Conservation (phyloP, 2,797 vertebrate species). For the Diplodus sargus region DNA sequence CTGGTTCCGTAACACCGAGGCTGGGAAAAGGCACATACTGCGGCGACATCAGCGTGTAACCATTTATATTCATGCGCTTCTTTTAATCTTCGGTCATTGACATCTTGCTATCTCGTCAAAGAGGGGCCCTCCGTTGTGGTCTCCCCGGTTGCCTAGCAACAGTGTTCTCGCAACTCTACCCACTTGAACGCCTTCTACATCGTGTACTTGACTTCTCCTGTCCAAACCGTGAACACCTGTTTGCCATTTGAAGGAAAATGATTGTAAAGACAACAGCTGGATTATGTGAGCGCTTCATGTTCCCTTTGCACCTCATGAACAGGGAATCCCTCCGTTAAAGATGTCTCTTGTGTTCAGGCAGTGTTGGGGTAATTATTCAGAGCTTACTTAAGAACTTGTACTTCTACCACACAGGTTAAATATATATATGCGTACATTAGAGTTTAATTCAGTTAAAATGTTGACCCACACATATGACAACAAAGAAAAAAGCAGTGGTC, state of each 20-base stretch:
- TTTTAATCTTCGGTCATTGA: constrained; percentile 37
- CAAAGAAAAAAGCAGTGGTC: background rate
- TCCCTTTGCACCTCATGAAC: background rate
- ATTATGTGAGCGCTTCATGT: background rate
- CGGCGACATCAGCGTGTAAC: background rate
- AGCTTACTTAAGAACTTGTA: too few relatives aligned
- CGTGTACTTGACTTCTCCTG: constrained; percentile 27
- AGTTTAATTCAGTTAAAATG: background rate
- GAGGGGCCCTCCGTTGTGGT: constrained; percentile 46
- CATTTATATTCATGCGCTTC: constrained; percentile 7
- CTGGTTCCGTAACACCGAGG: background rate
- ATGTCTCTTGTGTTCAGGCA: too few relatives aligned
- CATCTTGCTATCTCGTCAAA: constrained; percentile 27
- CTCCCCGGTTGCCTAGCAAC: constrained; percentile 56
- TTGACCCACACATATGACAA: background rate
- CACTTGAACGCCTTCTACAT: constrained; percentile 32
- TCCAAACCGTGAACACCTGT: constrained; percentile 6
- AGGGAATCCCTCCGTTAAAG: background rate
- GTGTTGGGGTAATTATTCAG: too few relatives aligned
- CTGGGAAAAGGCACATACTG: constrained; percentile 1
- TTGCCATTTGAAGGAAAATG: constrained; percentile 37
- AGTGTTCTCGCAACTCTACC: constrained; percentile 31
- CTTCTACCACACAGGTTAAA: too few relatives aligned
- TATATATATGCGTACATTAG: background rate
- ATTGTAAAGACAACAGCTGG: background rate